A percentile compares a stretch with the other conserved stretches of the same genome.
These are phyloP conservation scores for Dryadula phaetusa DNA, from an alignment of 2,888 invertebrate genomes.

Conservation along the genomic window DNA sequence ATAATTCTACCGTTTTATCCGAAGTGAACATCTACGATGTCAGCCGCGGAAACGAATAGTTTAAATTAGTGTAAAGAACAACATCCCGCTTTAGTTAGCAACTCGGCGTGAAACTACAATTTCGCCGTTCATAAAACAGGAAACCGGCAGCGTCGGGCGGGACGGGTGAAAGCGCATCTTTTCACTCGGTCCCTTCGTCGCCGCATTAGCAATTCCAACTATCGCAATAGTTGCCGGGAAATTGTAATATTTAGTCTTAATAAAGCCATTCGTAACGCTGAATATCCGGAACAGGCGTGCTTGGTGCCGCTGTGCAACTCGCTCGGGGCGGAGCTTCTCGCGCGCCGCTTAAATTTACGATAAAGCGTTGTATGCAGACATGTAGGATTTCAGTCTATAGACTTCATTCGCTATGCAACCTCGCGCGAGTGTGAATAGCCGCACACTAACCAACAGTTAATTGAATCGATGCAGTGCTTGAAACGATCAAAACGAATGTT, in stretches of 20 bases:
- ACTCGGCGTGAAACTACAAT: conserved; percentile 73
- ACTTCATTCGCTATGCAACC: conserved; percentile 45
- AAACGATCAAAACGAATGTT: conserved; percentile 51
- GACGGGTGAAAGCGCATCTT: conserved; percentile 74
- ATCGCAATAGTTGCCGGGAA: conserved; percentile 74
- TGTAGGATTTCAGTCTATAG: conserved; percentile 48
- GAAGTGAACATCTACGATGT: conserved; percentile 44
- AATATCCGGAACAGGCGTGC: conserved; percentile 74
- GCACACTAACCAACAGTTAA: conserved; percentile 45
- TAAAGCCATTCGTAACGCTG: conserved; percentile 79
- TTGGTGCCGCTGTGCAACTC: conserved; percentile 55
- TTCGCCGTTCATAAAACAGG: conserved; percentile 75
- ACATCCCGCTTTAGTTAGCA: conserved; percentile 61
- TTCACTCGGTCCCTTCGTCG: conserved; percentile 69
- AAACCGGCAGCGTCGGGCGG: conserved; percentile 57
- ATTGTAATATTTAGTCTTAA: conserved; percentile 82
- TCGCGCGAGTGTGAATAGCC: conserved; percentile 44
- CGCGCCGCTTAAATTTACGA: conserved; percentile 62
- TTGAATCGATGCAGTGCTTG: conserved; percentile 47
- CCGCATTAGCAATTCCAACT: conserved; percentile 78
- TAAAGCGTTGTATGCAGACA: conserved; percentile 59
- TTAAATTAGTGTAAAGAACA: conserved; percentile 65
- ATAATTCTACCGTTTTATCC: conserved; percentile 46
- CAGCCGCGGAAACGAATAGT: conserved; percentile 56
- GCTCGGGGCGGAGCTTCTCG: conserved; percentile 61